Base-by-base conservation (phyloP, 2,113 vertebrate genomes). In the Vulpes lagopus region DNA sequence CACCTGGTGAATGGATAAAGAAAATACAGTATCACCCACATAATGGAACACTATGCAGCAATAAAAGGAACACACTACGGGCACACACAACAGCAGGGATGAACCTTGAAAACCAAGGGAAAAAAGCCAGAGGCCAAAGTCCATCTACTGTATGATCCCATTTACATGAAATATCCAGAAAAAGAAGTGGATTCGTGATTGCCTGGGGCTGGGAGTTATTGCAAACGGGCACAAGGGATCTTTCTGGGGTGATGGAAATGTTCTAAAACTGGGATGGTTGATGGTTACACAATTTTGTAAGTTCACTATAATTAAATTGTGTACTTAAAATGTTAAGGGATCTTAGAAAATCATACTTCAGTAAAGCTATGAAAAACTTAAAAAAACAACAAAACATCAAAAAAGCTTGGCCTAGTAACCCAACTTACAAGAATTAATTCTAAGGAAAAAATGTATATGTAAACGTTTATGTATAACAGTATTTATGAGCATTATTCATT, bases 1-100 rank as follows among this genome's bases (percentile, higher is more conserved):
- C 25, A 17, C 17, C 19, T 67, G 23, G 30, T 25, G 59, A 76
- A n/a, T 1, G 23, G 2, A 4, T 8, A 32, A 43, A 38, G 16
- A 6, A 78, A 35, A 35, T 0, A 10, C 16, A 2, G 32, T 4
- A 1, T 53, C 4, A 59, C 1, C 64, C 25, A 32, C 0, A 0
- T 2, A 11, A 69, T 3, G 11, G 51, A 35, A 11, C 0, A 1
- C 64, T 27, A 10, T 3, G 8, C 2, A 1, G 20, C 55, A 35
- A 8, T 5, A 11, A 11, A 25, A 49, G 15, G n/a, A 49, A 51
- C 1, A 0, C 3, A 17, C 35, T 35, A 12, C 27, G 3, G 35
- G 38, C 0, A 19, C 10, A 32, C 3, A 3, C 14, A 9, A 25
- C 3, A 9, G 35, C 5, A 8, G 0, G 11, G 20, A n/a, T 0